Conservation (phyloP, 2,113 vertebrate genomes). For the Neofelis nebulosa region DNA sequence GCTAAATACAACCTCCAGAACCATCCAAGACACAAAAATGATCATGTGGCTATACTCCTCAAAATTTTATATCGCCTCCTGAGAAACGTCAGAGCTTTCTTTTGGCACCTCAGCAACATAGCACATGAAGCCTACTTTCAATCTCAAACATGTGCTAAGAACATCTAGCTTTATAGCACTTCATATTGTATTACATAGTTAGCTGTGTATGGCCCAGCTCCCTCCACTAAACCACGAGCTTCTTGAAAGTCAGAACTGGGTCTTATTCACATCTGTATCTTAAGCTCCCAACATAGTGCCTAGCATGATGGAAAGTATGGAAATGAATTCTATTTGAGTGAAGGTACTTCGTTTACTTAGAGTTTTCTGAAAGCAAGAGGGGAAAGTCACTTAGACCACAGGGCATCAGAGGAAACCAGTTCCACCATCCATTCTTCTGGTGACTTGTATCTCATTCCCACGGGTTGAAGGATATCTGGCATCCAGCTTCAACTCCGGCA, state of each 20-base stretch:
- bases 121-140: not conserved
- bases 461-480: not conserved
- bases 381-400: not conserved
- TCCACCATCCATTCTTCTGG: not conserved
- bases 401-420: not conserved
- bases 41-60: not conserved
- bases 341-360: not conserved
- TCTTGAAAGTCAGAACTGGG: not conserved
- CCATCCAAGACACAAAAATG: not conserved
- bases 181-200: rapidly evolving
- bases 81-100: not conserved
- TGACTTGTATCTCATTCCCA: not conserved
- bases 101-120: rapidly evolving
- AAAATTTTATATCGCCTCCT: not conserved
- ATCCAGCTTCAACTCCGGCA: not conserved
- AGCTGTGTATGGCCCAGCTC: not conserved
- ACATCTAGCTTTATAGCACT: not conserved
- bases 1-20: not conserved
- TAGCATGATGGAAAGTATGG: too few relatives aligned
- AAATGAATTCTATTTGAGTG: not conserved
- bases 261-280: not conserved
- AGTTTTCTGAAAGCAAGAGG: not conserved
- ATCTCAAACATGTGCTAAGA: not conserved
- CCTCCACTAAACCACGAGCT: not conserved
- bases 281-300: not conserved